Percentiles rank a stretch among this genome's conserved stretches.
phyloP scores from a whole-genome alignment of 2,797 vertebrate genomes.

The Cetoscarus ocellatus region DNA sequence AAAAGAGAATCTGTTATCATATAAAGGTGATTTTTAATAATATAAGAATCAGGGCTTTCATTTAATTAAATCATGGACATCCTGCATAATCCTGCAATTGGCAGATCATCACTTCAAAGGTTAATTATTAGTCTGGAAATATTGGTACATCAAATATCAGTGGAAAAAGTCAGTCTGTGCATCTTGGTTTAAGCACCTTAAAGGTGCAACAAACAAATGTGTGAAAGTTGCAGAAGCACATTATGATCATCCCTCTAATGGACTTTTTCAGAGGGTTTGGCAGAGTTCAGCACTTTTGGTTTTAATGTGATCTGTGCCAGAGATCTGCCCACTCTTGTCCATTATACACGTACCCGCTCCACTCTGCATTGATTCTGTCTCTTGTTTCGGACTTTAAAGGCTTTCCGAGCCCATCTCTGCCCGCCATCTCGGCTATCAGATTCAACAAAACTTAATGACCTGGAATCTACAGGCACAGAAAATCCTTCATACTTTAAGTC shows the following conservation, averaged over 20 bases:
- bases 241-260: constrained; percentile 63
- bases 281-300: constrained; percentile 52
- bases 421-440: constrained; percentile 57
- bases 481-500: constrained; percentile 19
- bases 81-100: too few species aligned
- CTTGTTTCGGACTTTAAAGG: constrained; percentile 65
- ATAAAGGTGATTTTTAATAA: background rate
- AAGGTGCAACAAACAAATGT: constrained; percentile 27
- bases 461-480: constrained; percentile 37
- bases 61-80: background rate
- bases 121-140: too few species aligned
- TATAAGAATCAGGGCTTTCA: constrained; percentile 5
- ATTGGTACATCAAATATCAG: too few species aligned
- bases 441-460: constrained; percentile 60
- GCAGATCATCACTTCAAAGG: too few species aligned
- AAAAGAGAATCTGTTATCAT: constrained; percentile 6
- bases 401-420: constrained; percentile 62
- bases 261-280: constrained; percentile 59
- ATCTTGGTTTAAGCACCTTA: constrained; percentile 7
- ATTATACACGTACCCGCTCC: constrained; percentile 67
- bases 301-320: constrained; percentile 62
- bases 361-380: constrained; percentile 71
- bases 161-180: too few species aligned
- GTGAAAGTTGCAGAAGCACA: constrained; percentile 51
- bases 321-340: constrained; percentile 62